phyloP scores from a whole-genome alignment of 2,888 invertebrate genomes.

The Sussaba pulchella region DNA sequence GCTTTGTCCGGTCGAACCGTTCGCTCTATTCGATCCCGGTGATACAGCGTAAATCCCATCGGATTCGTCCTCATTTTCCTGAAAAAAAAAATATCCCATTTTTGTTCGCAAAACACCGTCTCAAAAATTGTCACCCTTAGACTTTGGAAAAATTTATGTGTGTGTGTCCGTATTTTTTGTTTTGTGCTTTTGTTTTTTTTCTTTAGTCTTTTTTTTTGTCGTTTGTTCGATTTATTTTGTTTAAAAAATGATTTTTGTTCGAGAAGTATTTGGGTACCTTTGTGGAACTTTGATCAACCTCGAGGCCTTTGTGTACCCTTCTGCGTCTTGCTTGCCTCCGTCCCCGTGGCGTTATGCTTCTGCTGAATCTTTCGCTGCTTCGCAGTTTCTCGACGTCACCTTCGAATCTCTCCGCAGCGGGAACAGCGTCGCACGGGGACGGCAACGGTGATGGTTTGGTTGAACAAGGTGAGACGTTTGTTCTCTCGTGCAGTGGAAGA shows the following conservation, averaged over 20 bases:
- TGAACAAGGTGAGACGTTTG: conserved; percentile 81
- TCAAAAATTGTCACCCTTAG: no score
- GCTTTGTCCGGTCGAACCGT: conserved; percentile 77
- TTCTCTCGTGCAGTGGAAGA: conserved; percentile 81
- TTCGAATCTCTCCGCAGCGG: conserved; percentile 83
- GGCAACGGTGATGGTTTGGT: conserved; percentile 78
- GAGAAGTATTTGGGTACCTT: conserved; percentile 73
- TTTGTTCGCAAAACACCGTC: background rate
- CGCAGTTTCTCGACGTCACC: conserved; percentile 88
- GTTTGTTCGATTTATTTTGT: no score
- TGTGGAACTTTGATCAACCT: conserved; percentile 77
- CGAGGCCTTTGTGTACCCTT: conserved; percentile 75
- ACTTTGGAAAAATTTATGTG: no score
- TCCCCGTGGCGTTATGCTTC: conserved; percentile 87
- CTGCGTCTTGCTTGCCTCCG: conserved; percentile 83
- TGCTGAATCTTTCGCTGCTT: conserved; percentile 88
- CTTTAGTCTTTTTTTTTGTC: no score
- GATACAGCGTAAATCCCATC: conserved; percentile 74
- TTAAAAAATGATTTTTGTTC: no score
- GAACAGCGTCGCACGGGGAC: conserved; percentile 78
- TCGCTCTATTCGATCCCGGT: conserved; percentile 68
- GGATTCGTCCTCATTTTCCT: conserved; percentile 80
- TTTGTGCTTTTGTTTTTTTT: no score
- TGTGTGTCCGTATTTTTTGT: no score
- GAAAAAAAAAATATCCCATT: background rate